Conservation (phyloP, 2,113 vertebrate species). For the Tetrax tetrax region DNA sequence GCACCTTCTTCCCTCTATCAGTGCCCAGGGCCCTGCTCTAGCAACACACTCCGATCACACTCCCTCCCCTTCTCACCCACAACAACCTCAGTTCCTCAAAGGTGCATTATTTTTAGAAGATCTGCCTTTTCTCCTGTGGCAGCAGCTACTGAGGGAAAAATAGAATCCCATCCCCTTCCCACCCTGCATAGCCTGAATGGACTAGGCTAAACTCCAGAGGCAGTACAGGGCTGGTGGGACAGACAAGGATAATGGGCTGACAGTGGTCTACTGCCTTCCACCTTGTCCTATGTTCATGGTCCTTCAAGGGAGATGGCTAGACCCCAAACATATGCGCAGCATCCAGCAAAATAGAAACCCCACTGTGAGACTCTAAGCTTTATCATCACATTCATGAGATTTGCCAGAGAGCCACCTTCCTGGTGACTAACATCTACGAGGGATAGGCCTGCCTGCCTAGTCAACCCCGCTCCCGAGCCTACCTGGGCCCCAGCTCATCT, state of each 20-base stretch:
- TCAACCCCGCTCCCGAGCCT: background rate
- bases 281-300: background rate
- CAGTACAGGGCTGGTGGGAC: background rate
- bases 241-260: background rate
- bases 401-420: background rate
- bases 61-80: background rate
- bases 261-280: background rate
- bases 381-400: background rate
- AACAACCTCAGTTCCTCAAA: background rate
- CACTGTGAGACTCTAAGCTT: background rate
- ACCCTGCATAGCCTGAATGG: background rate
- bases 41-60: background rate
- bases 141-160: background rate
- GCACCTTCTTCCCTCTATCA: background rate
- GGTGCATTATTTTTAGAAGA: background rate
- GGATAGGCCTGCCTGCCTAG: background rate
- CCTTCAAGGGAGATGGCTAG: background rate
- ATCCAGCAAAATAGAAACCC: background rate
- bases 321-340: background rate
- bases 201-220: background rate
- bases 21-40: background rate
- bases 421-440: background rate
- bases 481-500: conserved; percentile 97
- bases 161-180: background rate
- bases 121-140: background rate